phyloP scores from a whole-genome alignment of 2,113 vertebrate species.

The Melanocharis versteri region DNA sequence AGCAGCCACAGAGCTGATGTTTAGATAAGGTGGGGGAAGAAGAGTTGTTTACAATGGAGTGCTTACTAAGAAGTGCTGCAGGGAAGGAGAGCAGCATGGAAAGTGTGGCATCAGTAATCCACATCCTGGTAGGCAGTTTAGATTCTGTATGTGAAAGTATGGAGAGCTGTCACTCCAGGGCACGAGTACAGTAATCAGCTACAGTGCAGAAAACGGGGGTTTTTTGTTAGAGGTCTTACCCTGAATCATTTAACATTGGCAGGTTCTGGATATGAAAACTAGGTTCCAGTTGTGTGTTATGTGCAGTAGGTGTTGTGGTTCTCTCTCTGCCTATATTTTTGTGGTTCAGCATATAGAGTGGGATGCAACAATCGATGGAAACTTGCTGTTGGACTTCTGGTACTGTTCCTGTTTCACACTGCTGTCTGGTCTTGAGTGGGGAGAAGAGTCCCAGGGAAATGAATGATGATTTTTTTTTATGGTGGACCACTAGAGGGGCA shows the following conservation, averaged over 20 bases:
- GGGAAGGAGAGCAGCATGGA: not conserved
- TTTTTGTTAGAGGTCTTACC: not conserved
- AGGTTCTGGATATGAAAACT: not conserved
- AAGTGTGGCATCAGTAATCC: not conserved
- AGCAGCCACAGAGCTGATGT: not conserved
- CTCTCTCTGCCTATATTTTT: not conserved
- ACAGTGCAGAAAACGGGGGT: accelerated
- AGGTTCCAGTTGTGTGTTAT: not conserved
- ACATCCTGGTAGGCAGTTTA: not conserved
- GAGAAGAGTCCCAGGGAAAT: not conserved
- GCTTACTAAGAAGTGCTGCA: not conserved
- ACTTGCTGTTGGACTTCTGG: not conserved
- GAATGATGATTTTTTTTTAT: not conserved
- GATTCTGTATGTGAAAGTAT: not conserved
- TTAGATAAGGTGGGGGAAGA: not conserved
- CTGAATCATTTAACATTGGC: not conserved
- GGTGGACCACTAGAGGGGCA: not conserved
- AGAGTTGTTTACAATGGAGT: not conserved
- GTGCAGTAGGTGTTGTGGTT: not conserved
- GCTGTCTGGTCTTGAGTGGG: not conserved
- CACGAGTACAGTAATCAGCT: not conserved
- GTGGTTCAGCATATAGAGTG: not conserved
- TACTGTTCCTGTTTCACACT: not conserved
- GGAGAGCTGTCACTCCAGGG: not conserved
- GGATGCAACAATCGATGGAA: not conserved